Base-by-base conservation (phyloP, 92 coral and sea anemone genomes). In the Siderastrea radians region DNA sequence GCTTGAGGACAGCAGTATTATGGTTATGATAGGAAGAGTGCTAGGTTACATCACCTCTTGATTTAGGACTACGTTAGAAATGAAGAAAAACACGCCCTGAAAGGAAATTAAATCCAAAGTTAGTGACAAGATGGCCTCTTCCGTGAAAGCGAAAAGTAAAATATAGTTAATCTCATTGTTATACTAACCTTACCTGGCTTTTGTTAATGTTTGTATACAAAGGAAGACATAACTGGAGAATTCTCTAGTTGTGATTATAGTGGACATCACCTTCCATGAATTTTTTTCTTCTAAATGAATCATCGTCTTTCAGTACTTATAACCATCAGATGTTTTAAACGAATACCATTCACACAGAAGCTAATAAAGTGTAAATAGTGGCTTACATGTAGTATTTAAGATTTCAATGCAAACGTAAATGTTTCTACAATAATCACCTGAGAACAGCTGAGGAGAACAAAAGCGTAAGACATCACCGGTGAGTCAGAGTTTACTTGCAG, bases 21-120 rank as follows among this genome's bases (percentile, higher is more conserved):
- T 2, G 12, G 61, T 55, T 7, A 55, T 3, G 10, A 65, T 5
- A n/a, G 45, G 9, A 38, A 65, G 45, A 5, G 72, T 67, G 9
- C 11, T 26, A 74, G 13, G 19, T 45, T 52, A 43, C 84, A 88
- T 77, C 77, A 93, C 96, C 96, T 93, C 96, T 50, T 55, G 75
- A 84, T 74, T 95, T 38, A 90, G 89, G 71, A 91, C 72, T 72
- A 97, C 89, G 86, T 96, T 93, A 48, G 87, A 91, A 53, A 92
- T 66, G 66, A 95, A 94, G 84, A 96, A 91, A 64, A 80, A 92
- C n/a, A 93, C 83, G 17, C 98, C 99, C 99, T 97, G 85, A n/a
- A 92, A 84, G 68, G 47, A 75, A 64, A 80, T 79, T 1, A 78
- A 62, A 3, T 1, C 38, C 38, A 26, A 26, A 26, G 38, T 26